Evolutionary conservation across 2,113 vertebrate species (phyloP).

Genomic region (Epinephelus lanceolatus): DNA sequence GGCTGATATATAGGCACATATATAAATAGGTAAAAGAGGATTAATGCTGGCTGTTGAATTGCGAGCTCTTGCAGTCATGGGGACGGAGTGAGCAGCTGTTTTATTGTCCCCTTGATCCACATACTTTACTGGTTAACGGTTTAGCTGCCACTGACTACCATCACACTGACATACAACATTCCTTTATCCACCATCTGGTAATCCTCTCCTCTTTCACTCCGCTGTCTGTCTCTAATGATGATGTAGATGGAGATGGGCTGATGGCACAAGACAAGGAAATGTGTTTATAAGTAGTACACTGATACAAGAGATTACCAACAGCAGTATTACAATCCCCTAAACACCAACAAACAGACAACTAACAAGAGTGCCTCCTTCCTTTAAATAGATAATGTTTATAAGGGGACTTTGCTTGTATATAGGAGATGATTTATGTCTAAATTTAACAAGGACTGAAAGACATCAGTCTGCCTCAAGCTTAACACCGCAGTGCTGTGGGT

Average conservation of each 20-base stretch:
- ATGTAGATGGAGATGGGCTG: constrained; percentile 22
- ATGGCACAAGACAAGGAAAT: constrained; percentile 40
- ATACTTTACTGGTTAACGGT: constrained; percentile 50
- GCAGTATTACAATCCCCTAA: constrained; percentile 9
- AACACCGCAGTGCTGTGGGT: constrained; percentile 48
- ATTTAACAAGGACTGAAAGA: constrained; percentile 44
- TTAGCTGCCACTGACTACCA: constrained; percentile 53
- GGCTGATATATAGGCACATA: too few relatives aligned
- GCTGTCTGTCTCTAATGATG: constrained; percentile 35
- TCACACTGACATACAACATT: constrained; percentile 41
- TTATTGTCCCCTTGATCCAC: constrained; percentile 57
- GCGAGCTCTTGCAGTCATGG: background rate
- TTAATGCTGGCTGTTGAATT: too few relatives aligned
- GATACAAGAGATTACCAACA: constrained; percentile 48
- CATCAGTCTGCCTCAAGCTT: constrained; percentile 58
- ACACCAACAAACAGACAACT: constrained; percentile 26
- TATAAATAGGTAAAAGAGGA: too few relatives aligned
- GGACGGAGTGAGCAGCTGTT: constrained; percentile 66
- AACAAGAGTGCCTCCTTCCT: constrained; percentile 7
- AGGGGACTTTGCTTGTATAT: background rate
- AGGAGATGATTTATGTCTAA: constrained; percentile 40
- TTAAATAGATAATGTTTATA: constrained; percentile 15
- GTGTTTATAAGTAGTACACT: constrained; percentile 34
- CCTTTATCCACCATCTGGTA: constrained; percentile 70
- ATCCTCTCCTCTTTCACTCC: constrained; percentile 24